Base-by-base conservation (phyloP, 2,113 vertebrate genomes). In the Tychaedon coryphoeus region DNA sequence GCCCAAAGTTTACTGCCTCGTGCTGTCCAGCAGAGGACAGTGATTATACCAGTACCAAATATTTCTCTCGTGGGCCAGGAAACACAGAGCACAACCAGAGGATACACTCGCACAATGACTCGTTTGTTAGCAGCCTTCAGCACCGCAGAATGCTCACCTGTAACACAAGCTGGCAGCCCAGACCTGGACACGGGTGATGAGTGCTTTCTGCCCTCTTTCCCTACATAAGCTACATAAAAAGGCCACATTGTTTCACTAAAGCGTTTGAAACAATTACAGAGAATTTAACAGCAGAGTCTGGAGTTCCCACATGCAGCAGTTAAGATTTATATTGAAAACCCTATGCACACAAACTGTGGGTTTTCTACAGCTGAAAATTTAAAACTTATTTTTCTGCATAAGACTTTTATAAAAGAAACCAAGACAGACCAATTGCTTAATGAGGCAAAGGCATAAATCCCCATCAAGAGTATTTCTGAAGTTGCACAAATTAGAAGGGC, bases 401-500 rank as follows among this genome's bases (percentile, higher is more conserved):
- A 72, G 4, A 23, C 19, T 73, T 90, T 83, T 45, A 31, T 36
- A 83, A 88, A 90, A 76, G 56, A 79, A 91, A 61, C 18, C 25
- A 86, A 60, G 47, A 90, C 76, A 92, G 62, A 65, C 26, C 60
- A 56, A 80, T 28, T 92, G 38, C 56, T 92, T 93, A 91, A 88
- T 0, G 8, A 92, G n/a, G 72, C 91, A 95, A 93, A 62, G 43
- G 56, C 64, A 77, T 36, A 93, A 96, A 96, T 91, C 71, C 58
- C 75, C 78, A 69, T 76, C 77, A 70, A 90, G 20, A 85, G 20
- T 33, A 57, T 62, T 90, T 94, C 84, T 92, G 60, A 83, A 86
- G 86, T 14, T 76, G 88, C 69, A 88, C 67, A 83, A 82, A 86
- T 78, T 83, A 74, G 67, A 93, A 80, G 94, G 79, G 79, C 91